A percentile compares a stretch with the other conserved stretches of the same genome.
Evolutionary conservation across 2,797 vertebrate genomes (phyloP).

Genomic region (Neosilurus hyrtlii): DNA sequence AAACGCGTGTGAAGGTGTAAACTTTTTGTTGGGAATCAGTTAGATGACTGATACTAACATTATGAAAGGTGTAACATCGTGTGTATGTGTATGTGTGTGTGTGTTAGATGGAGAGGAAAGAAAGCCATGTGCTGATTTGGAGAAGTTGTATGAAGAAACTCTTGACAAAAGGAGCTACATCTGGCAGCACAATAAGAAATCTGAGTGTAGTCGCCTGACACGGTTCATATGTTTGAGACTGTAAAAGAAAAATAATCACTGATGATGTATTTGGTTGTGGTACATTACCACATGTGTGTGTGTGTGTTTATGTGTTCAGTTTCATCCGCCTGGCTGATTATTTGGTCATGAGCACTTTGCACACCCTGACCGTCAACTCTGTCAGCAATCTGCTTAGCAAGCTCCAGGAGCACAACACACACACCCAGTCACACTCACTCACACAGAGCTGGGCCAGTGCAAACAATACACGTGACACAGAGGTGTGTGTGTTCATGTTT

Average conservation of each 20-base stretch:
- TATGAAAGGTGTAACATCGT: not conserved
- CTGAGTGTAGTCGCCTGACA: conserved; percentile 69
- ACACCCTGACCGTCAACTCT: conserved; percentile 74
- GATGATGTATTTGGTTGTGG: not conserved
- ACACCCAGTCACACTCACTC: conserved; percentile 66
- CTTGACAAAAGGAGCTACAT: conserved; percentile 66
- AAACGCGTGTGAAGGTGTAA: no score
- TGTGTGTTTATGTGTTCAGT: conserved; percentile 62
- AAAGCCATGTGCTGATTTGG: conserved; percentile 35
- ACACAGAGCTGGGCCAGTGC: conserved; percentile 72
- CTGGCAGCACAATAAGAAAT: conserved; percentile 67
- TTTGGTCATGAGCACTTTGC: conserved; percentile 79
- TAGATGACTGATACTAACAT: not conserved
- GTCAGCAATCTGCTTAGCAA: conserved; percentile 68
- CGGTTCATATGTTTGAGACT: conserved; percentile 67
- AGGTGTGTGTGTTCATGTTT: conserved; percentile 22
- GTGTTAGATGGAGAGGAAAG: conserved; percentile 43
- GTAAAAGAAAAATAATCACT: not conserved
- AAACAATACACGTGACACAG: conserved; percentile 45
- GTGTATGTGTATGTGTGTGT: conserved; percentile 20
- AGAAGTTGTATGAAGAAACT: conserved; percentile 58
- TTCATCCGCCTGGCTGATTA: conserved; percentile 84
- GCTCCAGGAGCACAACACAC: conserved; percentile 71
- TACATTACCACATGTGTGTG: not conserved
- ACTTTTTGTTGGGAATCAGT: not conserved